Base-by-base conservation (phyloP, 2,113 vertebrate genomes). In the Circaetus cinerascens region DNA sequence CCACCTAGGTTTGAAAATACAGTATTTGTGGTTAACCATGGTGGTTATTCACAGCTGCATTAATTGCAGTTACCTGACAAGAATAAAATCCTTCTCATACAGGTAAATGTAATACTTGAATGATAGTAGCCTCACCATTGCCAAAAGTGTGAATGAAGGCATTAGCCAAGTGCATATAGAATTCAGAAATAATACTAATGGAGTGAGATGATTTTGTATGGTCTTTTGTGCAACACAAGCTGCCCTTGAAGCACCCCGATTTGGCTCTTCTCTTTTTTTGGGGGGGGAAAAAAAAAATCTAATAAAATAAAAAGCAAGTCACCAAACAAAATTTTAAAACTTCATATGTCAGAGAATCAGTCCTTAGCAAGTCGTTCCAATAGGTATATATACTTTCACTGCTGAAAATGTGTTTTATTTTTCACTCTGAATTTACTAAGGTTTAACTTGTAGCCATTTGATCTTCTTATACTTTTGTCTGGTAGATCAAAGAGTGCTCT, bases 211-310 rank as follows among this genome's bases (percentile, higher is more conserved):
- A 77, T 84, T 86, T 77, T 53, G 11, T 66, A 38, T 11, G 10
- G 40, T 40, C 30, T 51, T 91, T 60, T 60, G 25, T 55, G 25
- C 57, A 87, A 63, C 5, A n/a, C 55, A 59, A 77, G 14, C 46
- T 2, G 1, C 8, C 4, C 8, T 20, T 34, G 11, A 86, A 67
- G 51, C 16, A 51, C 3, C 7, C 2, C 1, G 40, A 30, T 85
- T 36, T 48, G 16, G 9, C 5, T 86, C 14, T 77, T 88, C 23
- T 38, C 1, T 50, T 27, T 30, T 64, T 7, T 40, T 38, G 36
- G 2, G 0, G 3, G 1, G 21, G 2, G 3, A 4, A 2, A 18
- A 26, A 30, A 62, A 41, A 53, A 27, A 20, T 4, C 8, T 4
- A 88, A 53, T 50, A 36, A 95, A 84, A 69, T 53, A 90, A 46